A percentile compares a stretch with the other conserved stretches of the same genome.
Evolutionary conservation across 2,113 vertebrate genomes (phyloP).

Genomic region (Eulacestoma nigropectus): DNA sequence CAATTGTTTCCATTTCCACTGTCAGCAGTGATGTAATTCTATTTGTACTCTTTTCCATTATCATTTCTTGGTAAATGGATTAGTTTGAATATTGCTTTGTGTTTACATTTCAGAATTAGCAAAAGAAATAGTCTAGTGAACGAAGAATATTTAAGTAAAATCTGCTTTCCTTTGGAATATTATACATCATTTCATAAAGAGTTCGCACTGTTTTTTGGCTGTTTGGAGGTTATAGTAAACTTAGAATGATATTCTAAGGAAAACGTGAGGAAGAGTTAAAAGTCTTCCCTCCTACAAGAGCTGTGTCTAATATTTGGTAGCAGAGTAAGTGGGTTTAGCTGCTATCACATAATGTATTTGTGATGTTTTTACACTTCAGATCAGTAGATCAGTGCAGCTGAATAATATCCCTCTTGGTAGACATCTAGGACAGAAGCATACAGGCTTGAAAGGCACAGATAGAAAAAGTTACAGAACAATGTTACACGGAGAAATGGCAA

Average conservation of each 20-base stretch:
- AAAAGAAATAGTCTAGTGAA: background rate
- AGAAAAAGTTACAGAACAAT: background rate
- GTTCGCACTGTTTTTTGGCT: background rate
- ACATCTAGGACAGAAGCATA: background rate
- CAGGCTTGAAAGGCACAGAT: background rate
- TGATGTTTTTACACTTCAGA: background rate
- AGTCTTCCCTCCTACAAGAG: background rate
- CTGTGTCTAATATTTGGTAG: background rate
- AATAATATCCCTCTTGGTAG: background rate
- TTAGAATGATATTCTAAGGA: background rate
- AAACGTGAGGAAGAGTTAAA: background rate
- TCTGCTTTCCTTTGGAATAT: background rate
- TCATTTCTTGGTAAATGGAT: background rate
- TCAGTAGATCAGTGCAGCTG: background rate
- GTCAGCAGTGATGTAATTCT: background rate
- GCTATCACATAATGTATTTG: background rate
- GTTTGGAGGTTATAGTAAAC: background rate
- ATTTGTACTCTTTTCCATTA: background rate
- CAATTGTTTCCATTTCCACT: slow-evolving; percentile 1
- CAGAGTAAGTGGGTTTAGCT: background rate
- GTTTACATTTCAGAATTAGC: background rate
- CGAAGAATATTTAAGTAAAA: background rate
- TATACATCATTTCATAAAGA: background rate
- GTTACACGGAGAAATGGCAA: background rate
- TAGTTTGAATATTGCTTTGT: background rate